Conservation (phyloP, 53 echinoderm and acorn worm species). For the Echinarachnius parma region DNA sequence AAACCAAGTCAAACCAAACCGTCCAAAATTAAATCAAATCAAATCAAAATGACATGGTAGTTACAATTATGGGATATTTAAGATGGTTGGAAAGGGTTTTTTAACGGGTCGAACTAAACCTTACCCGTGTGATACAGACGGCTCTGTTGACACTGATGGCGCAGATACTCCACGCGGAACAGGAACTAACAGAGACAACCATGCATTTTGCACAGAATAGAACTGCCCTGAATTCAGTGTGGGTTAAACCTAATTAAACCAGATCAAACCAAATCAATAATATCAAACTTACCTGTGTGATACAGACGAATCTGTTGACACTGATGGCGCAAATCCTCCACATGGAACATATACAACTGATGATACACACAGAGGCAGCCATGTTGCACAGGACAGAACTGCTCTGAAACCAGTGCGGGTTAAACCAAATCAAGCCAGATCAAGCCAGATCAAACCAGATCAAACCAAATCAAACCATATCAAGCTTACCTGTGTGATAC, state of each 20-base stretch:
- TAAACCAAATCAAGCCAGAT: too few species aligned
- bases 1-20: too few species aligned
- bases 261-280: too few species aligned
- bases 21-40: too few species aligned
- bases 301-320: constrained; percentile 66
- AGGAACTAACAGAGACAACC: constrained; percentile 57
- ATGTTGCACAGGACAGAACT: constrained; percentile 35
- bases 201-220: constrained; percentile 41
- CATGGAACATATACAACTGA: constrained; percentile 69
- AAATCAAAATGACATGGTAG: too few species aligned
- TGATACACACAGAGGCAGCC: constrained; percentile 61
- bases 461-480: too few species aligned
- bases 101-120: too few species aligned
- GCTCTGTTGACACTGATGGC: constrained; percentile 72
- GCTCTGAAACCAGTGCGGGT: constrained; percentile 18
- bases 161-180: constrained; percentile 73
- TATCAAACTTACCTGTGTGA: constrained; percentile 42
- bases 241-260: too few species aligned
- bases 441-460: too few species aligned
- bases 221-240: not conserved
- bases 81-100: too few species aligned
- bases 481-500: constrained; percentile 45
- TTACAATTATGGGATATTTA: too few species aligned
- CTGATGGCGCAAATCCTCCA: constrained; percentile 76
- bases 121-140: constrained; percentile 50